A percentile compares a stretch with the other conserved stretches of the same genome.
Evolutionary conservation across 2,113 vertebrate genomes (phyloP).

Genomic region (Elanoides forficatus): DNA sequence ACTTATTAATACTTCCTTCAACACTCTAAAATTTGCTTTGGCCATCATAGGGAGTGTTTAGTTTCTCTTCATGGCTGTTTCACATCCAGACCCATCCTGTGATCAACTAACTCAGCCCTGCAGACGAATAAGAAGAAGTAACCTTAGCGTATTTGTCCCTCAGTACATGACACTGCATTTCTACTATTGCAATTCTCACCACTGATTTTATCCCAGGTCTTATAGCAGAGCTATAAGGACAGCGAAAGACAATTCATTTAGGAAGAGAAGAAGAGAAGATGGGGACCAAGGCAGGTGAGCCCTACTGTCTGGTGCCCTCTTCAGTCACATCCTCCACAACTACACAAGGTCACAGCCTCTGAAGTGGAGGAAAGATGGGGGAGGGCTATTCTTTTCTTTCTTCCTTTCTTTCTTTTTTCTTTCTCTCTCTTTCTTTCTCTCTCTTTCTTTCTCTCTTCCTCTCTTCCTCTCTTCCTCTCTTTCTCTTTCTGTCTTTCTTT

Average conservation of each 20-base stretch:
- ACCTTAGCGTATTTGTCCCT: neutral
- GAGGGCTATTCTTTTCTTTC: too few relatives aligned
- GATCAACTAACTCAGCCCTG: neutral
- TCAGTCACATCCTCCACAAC: neutral
- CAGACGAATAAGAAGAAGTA: neutral
- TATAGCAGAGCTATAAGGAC: neutral
- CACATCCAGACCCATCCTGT: neutral
- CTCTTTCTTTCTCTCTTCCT: neutral
- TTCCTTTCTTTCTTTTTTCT: rapidly evolving
- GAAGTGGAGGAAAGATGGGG: neutral
- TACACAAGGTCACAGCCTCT: neutral
- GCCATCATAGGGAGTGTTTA: neutral
- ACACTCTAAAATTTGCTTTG: neutral
- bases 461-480: rapidly evolving
- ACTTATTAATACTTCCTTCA: neutral
- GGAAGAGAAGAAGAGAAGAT: neutral
- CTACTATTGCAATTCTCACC: neutral
- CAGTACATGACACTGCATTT: neutral
- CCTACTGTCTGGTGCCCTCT: neutral
- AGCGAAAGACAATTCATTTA: neutral
- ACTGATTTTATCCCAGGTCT: neutral
- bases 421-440: rapidly evolving
- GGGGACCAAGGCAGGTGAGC: neutral
- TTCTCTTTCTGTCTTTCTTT: rapidly evolving
- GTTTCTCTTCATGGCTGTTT: neutral